Base-by-base conservation (phyloP, 2,797 vertebrate genomes). In the Chelidonichthys spinosus region DNA sequence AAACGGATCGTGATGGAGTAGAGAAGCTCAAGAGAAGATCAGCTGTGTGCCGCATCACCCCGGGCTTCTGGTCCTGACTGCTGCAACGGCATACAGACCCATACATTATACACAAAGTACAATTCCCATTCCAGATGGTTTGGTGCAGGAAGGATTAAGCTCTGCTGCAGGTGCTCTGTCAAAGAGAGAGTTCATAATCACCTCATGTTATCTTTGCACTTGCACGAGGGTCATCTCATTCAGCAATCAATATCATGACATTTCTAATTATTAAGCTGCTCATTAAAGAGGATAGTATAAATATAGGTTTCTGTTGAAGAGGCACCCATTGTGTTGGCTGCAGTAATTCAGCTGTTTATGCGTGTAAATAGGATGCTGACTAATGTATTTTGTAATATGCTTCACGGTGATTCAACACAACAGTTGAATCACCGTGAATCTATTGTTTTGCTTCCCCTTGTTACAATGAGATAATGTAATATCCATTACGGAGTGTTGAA, bases 71-170 rank as follows among this genome's bases (percentile, higher is more conserved):
- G 63, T 81, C 64, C 78, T 78, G 75, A 72, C 66, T 69, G 84
- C 79, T 85, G 83, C 78, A 76, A 78, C 7, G 17, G 72, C 82
- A 56, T 55, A 69, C 72, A 78, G 79, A 85, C 40, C 60, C 85
- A 88, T 86, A 81, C 71, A 74, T 90, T 82, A 85, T n/a, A 81
- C 62, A 76, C 77, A 56, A 66, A 44, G 77, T 62, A 72, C 83
- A 82, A 90, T 52, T 79, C 89, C 78, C 89, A 78, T 79, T 92
- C 87, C 91, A 92, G 90, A 90, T 92, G 90, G 88, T 85, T 83
- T 78, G 76, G 67, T 85, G 85, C 87, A 81, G 69, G 69, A 89
- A 52, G 69, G 76, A 87, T 81, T 74, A 66, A 67, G 64, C 69
- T 71, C 63, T 84, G 64, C 58, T 77, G 82, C 85, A 88, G 72